Percentiles rank a stretch among this genome's conserved stretches.
Evolutionary conservation across 2,113 vertebrate species (phyloP).

Genomic region (Microcebus tavaratra): DNA sequence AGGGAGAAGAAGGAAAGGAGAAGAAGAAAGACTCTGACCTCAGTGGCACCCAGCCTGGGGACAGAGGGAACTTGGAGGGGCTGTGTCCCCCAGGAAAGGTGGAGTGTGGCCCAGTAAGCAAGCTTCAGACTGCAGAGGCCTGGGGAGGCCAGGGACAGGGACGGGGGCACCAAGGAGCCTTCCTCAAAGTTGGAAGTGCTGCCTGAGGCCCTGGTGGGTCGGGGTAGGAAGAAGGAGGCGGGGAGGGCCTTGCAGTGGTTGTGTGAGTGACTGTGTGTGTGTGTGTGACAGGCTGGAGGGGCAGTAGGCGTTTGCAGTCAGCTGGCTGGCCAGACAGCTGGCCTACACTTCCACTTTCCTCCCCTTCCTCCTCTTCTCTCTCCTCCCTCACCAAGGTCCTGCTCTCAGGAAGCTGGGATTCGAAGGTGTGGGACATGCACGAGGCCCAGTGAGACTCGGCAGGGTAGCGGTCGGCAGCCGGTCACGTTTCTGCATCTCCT

Average conservation of each 20-base stretch:
- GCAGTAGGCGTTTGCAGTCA: neutral
- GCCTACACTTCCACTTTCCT: neutral
- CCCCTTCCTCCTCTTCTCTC: neutral
- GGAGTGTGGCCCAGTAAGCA: neutral
- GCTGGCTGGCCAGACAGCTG: accelerated
- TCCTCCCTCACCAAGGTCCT: neutral
- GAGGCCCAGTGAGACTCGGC: neutral
- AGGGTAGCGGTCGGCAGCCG: neutral
- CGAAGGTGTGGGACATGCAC: neutral
- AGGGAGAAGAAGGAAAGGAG: neutral
- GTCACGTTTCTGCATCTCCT: neutral
- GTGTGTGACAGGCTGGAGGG: neutral
- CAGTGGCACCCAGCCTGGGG: neutral
- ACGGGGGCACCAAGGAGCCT: accelerated
- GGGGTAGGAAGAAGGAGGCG: neutral
- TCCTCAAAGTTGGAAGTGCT: neutral
- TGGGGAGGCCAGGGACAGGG: neutral
- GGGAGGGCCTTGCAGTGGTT: neutral
- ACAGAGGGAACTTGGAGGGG: neutral
- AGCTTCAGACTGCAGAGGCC: neutral
- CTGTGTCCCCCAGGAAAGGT: too few relatives aligned
- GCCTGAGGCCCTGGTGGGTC: neutral
- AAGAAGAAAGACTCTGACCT: neutral
- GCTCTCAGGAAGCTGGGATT: neutral
- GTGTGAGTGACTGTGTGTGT: neutral